A percentile compares a stretch with the other conserved stretches of the same genome.
Evolutionary conservation across 1,140 invertebrate genomes (phyloP).

Genomic region (Conus betulinus): DNA sequence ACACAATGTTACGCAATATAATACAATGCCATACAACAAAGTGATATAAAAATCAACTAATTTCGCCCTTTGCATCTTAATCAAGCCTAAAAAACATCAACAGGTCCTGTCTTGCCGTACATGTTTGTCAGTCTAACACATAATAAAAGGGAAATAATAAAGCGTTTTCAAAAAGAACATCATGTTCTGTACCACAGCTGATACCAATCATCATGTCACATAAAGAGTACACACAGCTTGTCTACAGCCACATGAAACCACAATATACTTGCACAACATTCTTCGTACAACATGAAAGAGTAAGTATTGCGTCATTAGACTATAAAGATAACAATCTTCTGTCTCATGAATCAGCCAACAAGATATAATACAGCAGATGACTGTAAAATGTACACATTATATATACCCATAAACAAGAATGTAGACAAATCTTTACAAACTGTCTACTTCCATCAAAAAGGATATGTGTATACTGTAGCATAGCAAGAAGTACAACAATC

Average conservation of each 20-base stretch:
- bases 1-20: too few species aligned
- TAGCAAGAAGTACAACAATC: neutral
- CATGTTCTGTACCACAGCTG: too few species aligned
- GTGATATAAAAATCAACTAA: too few species aligned
- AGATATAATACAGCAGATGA: neutral
- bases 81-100: too few species aligned
- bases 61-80: too few species aligned
- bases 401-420: too few species aligned
- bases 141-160: too few species aligned
- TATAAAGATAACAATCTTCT: neutral
- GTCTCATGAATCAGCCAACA: neutral
- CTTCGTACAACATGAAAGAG: neutral
- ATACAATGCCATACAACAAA: too few species aligned
- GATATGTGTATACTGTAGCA: neutral
- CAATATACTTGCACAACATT: neutral
- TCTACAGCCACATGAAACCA: neutral
- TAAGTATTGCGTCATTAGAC: neutral
- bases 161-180: too few species aligned
- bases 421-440: neutral
- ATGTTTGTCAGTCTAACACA: too few species aligned
- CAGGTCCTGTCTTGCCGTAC: too few species aligned
- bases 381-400: neutral
- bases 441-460: neutral
- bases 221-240: neutral
- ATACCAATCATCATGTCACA: too few species aligned